These are phyloP conservation scores for Sminthurinus signatus DNA, from an alignment of 1,140 invertebrate genomes.

Conservation along the genomic window DNA sequence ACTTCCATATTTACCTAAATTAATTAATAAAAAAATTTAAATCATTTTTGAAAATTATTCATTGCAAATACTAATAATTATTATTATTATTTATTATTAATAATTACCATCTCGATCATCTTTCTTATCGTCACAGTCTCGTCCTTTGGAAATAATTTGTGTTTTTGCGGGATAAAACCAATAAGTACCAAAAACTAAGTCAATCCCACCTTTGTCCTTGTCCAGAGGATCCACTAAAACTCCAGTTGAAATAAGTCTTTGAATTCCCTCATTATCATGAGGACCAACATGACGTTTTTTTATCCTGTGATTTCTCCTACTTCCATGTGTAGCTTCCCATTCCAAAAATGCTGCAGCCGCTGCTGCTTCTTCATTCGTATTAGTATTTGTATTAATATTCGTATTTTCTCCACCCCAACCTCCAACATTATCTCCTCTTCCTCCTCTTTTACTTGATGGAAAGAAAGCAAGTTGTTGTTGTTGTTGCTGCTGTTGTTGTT, in stretches of 20 bases:
- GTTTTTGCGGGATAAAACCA: slow-evolving; percentile 52
- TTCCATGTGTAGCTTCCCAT: background rate
- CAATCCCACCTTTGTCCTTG: slow-evolving; percentile 45
- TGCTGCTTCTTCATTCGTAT: background rate
- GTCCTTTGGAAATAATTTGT: slow-evolving; percentile 47
- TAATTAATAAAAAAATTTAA: too few relatives aligned
- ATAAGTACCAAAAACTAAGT: slow-evolving; percentile 52
- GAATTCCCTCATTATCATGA: slow-evolving; percentile 40
- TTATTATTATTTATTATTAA: too few relatives aligned
- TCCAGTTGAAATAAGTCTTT: slow-evolving; percentile 42
- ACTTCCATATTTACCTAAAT: slow-evolving; percentile 45
- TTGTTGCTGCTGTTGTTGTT: background rate
- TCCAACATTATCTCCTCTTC: background rate
- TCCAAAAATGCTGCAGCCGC: background rate
- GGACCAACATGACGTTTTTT: slow-evolving; percentile 38
- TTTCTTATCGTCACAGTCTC: slow-evolving; percentile 48
- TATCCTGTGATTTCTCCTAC: background rate
- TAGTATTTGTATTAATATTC: background rate
- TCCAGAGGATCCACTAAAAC: slow-evolving; percentile 28
- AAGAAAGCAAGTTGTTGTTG: background rate
- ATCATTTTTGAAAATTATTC: background rate
- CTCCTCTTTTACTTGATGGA: too few relatives aligned
- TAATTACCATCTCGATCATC: slow-evolving; percentile 44
- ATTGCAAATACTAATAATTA: slow-evolving; percentile 40
- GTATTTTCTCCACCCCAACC: background rate